Base-by-base conservation (phyloP, 2,888 invertebrate species). In the Cephus runcator region DNA sequence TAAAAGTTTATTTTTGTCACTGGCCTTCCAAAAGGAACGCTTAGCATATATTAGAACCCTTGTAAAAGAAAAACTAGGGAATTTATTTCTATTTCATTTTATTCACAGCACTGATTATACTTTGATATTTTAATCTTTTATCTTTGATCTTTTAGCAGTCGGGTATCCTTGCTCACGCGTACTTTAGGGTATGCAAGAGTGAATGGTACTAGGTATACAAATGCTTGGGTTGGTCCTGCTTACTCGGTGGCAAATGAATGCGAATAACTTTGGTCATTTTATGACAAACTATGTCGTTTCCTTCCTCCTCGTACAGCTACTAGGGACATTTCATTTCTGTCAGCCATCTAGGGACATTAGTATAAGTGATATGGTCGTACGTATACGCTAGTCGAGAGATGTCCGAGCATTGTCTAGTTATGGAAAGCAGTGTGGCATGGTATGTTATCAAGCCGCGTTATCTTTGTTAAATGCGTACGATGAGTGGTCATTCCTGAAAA, bases 191-290 rank as follows among this genome's bases (percentile, higher is more conserved):
- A 30, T 12, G 9, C 30, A 69, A 30, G 69, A 69, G 30, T 12
- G 69, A 69, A 12, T 30, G 33, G 69, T 11, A 33, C 12, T 3
- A 2, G 69, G 11, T 30, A 1, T 30, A 69, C 30, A 15, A 15
- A 69, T 69, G 31, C 30, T 12, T n/a, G 69, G 30, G n/a, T 12
- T 30, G 31, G 11, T 12, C 69, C 12, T 69, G 30, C 11, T 30
- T n/a, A 69, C 12, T 69, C 69, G 69, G 69, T 30, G 69, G 15
- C 12, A 40, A 15, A 15, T 4, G 40, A 40, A 40, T 15, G 40
- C 11, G 73, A 36, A 76, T 76, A 76, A 76, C 76, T 76, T 76
- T 76, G 69, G 34, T 40, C 11, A 76, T 76, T 76, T 76, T 35
- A 69, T 12, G 71, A 11, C 76, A 73, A 73, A 76, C 73, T 69